Evolutionary conservation across 2,888 invertebrate species (phyloP).

Genomic region (Stramonita haemastoma): DNA sequence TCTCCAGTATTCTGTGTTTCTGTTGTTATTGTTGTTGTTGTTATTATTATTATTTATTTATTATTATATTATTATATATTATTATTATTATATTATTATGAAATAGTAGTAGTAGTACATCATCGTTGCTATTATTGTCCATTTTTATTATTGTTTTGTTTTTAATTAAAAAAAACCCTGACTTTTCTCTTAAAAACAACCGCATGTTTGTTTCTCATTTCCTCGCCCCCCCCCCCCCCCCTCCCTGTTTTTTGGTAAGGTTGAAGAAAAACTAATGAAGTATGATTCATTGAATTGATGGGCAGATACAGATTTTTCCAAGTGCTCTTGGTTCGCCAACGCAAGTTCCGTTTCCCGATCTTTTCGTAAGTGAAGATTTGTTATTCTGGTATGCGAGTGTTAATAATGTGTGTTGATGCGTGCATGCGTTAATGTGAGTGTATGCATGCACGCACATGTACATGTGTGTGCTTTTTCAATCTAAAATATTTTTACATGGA

Average conservation of each 20-base stretch:
- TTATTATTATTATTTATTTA: no score
- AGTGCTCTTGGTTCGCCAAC: slow-evolving; percentile 39
- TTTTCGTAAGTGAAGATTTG: slow-evolving; percentile 4
- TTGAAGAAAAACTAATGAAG: no score
- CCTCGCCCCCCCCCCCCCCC: no score
- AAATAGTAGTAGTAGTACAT: no score
- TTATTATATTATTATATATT: no score
- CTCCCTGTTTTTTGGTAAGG: no score
- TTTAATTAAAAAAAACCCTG: no score
- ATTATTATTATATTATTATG: no score
- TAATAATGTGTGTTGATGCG: neutral
- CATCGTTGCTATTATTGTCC: no score
- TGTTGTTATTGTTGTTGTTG: neutral
- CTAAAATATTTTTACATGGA: neutral
- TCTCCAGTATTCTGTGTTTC: neutral
- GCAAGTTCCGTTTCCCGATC: slow-evolving; percentile 23
- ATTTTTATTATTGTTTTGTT: neutral
- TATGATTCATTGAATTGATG: no score
- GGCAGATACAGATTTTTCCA: slow-evolving; percentile 34
- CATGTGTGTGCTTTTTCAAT: neutral
- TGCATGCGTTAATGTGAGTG: neutral
- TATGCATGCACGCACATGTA: neutral
- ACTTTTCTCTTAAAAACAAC: no score
- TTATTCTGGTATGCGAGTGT: neutral
- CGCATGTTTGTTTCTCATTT: no score